A percentile compares a stretch with the other conserved stretches of the same genome.
Conservation (phyloP, 2,797 vertebrate genomes). For the Pseudochirops cupreus region DNA sequence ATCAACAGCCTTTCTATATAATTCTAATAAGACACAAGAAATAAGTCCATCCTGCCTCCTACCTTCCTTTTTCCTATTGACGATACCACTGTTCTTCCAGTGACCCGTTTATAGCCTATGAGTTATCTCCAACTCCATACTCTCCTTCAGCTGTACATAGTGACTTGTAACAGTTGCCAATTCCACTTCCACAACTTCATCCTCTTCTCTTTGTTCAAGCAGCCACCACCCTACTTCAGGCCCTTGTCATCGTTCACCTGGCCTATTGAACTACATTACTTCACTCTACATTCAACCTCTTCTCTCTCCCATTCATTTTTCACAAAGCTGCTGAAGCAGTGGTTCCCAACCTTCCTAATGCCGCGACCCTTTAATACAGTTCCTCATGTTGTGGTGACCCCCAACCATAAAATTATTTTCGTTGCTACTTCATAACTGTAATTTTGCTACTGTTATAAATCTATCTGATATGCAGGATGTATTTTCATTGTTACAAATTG, state of each 20-base stretch:
- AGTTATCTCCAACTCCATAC: neutral
- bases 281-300: neutral
- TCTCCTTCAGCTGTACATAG: neutral
- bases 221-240: neutral
- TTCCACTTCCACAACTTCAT: neutral
- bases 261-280: neutral
- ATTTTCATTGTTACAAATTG: too few species aligned
- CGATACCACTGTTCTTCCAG: neutral
- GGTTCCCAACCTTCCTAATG: too few species aligned
- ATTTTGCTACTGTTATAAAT: too few species aligned
- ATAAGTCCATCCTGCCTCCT: neutral
- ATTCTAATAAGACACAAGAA: too few species aligned
- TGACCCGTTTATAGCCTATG: neutral
- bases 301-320: neutral
- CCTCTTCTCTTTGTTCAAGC: neutral
- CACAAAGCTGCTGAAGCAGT: neutral
- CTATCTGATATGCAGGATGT: too few species aligned
- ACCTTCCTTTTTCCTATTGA: neutral
- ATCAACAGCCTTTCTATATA: too few species aligned
- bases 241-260: neutral
- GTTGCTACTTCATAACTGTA: too few species aligned
- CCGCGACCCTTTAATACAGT: too few species aligned
- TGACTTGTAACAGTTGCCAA: neutral
- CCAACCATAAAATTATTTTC: too few species aligned
- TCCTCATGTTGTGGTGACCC: too few species aligned